A percentile compares a stretch with the other conserved stretches of the same genome.
phyloP scores from a whole-genome alignment of 2,888 invertebrate species.

The Agonopterix alstromeriana region DNA sequence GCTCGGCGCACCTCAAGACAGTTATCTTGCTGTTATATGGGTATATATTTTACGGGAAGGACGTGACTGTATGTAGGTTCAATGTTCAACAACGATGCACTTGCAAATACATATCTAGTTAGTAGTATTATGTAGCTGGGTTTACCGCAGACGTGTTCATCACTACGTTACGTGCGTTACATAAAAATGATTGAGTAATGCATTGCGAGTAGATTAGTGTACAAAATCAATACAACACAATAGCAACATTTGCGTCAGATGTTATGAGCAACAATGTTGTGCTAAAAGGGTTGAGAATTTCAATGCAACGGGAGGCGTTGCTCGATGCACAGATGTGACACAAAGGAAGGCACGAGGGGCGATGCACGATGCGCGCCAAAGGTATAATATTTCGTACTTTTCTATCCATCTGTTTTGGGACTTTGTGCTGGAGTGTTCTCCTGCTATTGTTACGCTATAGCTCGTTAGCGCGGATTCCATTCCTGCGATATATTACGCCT shows the following conservation, averaged over 20 bases:
- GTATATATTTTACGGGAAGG: too few relatives aligned
- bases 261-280: conserved; percentile 24
- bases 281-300: conserved; percentile 45
- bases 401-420: conserved; percentile 27
- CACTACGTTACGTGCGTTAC: too few relatives aligned
- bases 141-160: too few relatives aligned
- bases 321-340: conserved; percentile 44
- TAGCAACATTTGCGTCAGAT: conserved; percentile 18
- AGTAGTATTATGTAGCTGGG: too few relatives aligned
- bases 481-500: conserved; percentile 39
- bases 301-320: conserved; percentile 41
- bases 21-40: too few relatives aligned
- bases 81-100: too few relatives aligned
- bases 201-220: background rate
- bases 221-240: background rate
- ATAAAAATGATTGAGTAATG: too few relatives aligned
- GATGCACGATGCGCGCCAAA: conserved; percentile 16
- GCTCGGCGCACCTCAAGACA: too few relatives aligned
- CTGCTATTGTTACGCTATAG: conserved; percentile 27
- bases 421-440: conserved; percentile 20
- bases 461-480: conserved; percentile 34
- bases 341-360: conserved; percentile 30
- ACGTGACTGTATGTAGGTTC: too few relatives aligned
- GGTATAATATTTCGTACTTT: conserved; percentile 23
- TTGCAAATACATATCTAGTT: too few relatives aligned